Conservation (phyloP, 2,888 invertebrate genomes). For the Synanthedon formicaeformis region DNA sequence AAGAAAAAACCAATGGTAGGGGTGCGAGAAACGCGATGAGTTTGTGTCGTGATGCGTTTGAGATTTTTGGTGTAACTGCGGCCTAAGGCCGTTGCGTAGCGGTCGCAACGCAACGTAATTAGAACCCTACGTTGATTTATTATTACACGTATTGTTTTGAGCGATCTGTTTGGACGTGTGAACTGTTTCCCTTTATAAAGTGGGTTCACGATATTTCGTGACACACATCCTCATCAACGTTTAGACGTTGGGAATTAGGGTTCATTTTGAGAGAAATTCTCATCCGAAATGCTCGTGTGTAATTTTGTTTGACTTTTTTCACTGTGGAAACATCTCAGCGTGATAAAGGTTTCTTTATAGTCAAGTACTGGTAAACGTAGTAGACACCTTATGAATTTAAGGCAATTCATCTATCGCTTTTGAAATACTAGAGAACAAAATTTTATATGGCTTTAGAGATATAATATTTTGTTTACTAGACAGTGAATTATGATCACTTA, state of each 20-base stretch:
- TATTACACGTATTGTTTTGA: conserved; percentile 5
- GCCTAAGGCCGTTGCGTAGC: conserved; percentile 14
- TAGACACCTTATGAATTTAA: no score
- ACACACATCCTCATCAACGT: conserved; percentile 6
- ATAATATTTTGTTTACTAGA: no score
- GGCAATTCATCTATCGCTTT: no score
- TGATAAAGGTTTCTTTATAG: no score
- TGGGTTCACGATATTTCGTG: conserved; percentile 11
- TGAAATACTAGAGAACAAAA: no score
- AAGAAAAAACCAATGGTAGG: no score
- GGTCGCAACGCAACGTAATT: conserved; percentile 10
- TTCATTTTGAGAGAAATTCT: conserved; percentile 1
- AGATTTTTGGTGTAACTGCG: conserved; percentile 15
- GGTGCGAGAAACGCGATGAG: conserved; percentile 14
- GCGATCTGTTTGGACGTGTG: conserved; percentile 7
- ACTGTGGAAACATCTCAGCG: no score
- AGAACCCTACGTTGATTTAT: conserved; percentile 10
- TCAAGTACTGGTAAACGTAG: no score
- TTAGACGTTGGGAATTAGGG: conserved; percentile 3
- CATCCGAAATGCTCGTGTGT: no score
- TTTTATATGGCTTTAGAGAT: no score
- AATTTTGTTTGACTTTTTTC: no score
- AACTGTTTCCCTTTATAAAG: conserved; percentile 3
- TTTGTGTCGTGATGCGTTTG: conserved; percentile 10
- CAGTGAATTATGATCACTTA: no score